phyloP scores from a whole-genome alignment of 2,797 vertebrate species.

The Xerus rutilus region DNA sequence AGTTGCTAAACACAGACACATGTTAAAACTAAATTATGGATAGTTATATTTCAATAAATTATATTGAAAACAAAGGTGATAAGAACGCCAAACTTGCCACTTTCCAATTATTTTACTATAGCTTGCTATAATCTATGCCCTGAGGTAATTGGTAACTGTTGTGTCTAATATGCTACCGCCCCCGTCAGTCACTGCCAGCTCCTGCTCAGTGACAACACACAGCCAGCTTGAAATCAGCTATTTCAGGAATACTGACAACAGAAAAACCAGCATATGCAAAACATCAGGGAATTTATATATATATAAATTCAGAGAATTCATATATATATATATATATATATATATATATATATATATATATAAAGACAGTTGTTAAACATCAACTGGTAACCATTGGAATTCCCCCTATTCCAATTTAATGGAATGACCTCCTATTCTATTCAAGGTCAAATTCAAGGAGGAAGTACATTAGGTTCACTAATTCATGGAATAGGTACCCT shows the following conservation, averaged over 20 bases:
- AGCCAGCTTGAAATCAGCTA: not conserved
- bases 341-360: not conserved
- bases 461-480: not conserved
- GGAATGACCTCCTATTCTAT: too few species aligned
- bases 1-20: not conserved
- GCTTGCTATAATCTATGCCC: not conserved
- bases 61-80: not conserved
- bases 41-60: not conserved
- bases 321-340: not conserved
- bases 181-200: not conserved
- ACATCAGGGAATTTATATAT: not conserved
- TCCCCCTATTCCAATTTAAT: too few species aligned
- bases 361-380: not conserved
- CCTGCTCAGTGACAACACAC: too few species aligned
- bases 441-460: not conserved
- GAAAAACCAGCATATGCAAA: not conserved
- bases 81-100: not conserved
- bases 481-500: not conserved
- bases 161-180: rapidly evolving
- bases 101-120: not conserved
- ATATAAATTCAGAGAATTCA: too few species aligned
- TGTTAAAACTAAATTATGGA: not conserved
- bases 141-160: rapidly evolving
- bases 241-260: not conserved
- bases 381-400: not conserved